Percentiles rank a stretch among this genome's conserved stretches.
Evolutionary conservation across 1,140 invertebrate species (phyloP).

Genomic region (Hestina assimilis): DNA sequence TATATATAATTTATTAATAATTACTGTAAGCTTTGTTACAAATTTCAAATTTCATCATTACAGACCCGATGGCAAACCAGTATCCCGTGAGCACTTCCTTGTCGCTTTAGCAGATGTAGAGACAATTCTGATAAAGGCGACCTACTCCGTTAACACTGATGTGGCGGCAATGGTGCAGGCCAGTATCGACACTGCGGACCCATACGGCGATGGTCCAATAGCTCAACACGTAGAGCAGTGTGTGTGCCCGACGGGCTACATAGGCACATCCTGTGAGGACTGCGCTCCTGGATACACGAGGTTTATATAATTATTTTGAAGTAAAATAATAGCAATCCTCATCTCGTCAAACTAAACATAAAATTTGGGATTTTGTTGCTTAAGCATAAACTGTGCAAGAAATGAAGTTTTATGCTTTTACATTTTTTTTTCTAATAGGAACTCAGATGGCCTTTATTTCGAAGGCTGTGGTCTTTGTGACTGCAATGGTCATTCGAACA

Average conservation of each 20-base stretch:
- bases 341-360: too few species aligned
- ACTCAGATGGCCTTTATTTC: slow-evolving; percentile 88
- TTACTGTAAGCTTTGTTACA: too few species aligned
- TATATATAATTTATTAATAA: too few species aligned
- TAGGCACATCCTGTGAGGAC: slow-evolving; percentile 92
- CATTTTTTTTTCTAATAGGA: slow-evolving; percentile 51
- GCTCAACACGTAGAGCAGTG: slow-evolving; percentile 94
- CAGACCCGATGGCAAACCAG: slow-evolving; percentile 87
- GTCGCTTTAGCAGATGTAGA: slow-evolving; percentile 95
- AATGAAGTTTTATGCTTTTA: too few species aligned
- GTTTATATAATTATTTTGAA: slow-evolving; percentile 33
- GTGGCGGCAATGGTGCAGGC: slow-evolving; percentile 87
- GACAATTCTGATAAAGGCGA: slow-evolving; percentile 94
- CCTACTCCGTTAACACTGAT: slow-evolving; percentile 88
- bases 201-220: slow-evolving; percentile 80
- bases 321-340: too few species aligned
- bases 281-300: slow-evolving; percentile 93
- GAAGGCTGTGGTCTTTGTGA: slow-evolving; percentile 89
- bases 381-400: too few species aligned
- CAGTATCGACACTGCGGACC: slow-evolving; percentile 88
- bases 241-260: slow-evolving; percentile 87
- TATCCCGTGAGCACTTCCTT: slow-evolving; percentile 92
- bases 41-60: slow-evolving; percentile 12
- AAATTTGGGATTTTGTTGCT: too few species aligned
- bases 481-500: slow-evolving; percentile 91